Base-by-base conservation (phyloP, 1,140 invertebrate genomes). In the Drosophila kanapiae region DNA sequence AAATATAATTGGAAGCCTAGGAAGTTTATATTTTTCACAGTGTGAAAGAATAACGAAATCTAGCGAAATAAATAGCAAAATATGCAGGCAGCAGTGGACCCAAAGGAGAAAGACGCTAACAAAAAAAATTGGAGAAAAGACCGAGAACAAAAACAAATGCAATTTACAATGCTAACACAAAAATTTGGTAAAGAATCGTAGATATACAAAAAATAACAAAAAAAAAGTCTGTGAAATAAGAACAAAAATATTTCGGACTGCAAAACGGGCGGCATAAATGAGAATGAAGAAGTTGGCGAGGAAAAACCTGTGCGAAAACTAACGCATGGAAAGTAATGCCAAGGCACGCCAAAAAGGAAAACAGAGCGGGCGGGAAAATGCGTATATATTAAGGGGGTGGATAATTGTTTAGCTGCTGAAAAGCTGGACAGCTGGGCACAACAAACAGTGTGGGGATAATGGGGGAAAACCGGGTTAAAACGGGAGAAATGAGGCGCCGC, bases 141-240 rank as follows among this genome's bases (percentile, higher is more conserved):
- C 37, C 4, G 43, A 57, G 37, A 58, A 33, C 33, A 35, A 74
- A 81, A 84, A 69, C 63, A 69, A 84, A 82, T 87, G 70, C 79
- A 87, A 86, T 86, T 87, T 86, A 70, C 78, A 75, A 86, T 82
- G 83, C 82, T 82, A 79, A 87, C 79, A 79, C 23, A 67, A 62
- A 61, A 80, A 72, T 47, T 74, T 45, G 45, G 45, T 29, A 45
- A 64, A 69, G 59, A 72, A 29, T 45, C 27, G 48, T 43, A 47
- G 37, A 47, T 47, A 45, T 65, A 48, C n/a, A 43, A 77, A 61
- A 61, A 58, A 29, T 31, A 14, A 42, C 59, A 9, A 29, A 33
- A 51, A 65, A 70, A 43, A 29, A 40, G 27, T 49, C 14, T 47
- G 35, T 33, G 27, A 70, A 53, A 70, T 54, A 63, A 45, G 57